Evolutionary conservation across 2,113 vertebrate species (phyloP).

Genomic region (Tichodroma muraria): DNA sequence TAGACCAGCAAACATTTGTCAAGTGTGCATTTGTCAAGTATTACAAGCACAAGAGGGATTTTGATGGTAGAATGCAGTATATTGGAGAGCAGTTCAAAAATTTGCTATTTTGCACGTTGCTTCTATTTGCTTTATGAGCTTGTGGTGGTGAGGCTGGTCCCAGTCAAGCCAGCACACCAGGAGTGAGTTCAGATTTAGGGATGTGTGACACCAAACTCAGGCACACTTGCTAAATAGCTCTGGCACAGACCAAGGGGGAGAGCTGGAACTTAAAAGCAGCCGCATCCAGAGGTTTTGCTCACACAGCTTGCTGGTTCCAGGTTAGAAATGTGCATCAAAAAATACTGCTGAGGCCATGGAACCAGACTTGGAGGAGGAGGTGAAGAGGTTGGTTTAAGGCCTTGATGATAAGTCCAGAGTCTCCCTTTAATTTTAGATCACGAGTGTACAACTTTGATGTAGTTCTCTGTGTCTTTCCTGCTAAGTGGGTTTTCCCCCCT

Average conservation of each 20-base stretch:
- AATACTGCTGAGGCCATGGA: background rate
- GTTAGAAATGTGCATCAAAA: background rate
- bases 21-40: background rate
- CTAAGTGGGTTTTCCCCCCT: background rate
- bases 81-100: background rate
- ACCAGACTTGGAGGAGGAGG: background rate
- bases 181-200: background rate
- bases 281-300: background rate
- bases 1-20: background rate
- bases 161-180: background rate
- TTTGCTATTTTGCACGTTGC: rapidly evolving
- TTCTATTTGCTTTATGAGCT: background rate
- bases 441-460: background rate
- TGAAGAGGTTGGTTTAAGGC: background rate
- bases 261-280: background rate
- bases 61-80: background rate
- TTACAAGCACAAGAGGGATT: background rate
- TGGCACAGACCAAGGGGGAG: background rate
- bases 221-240: rapidly evolving
- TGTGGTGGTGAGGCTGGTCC: background rate
- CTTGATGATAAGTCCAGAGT: background rate
- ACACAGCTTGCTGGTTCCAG: background rate
- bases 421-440: background rate
- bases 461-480: background rate
- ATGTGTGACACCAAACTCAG: background rate